Conservation (phyloP, 2,888 invertebrate species). For the Pegoplata infirma region DNA sequence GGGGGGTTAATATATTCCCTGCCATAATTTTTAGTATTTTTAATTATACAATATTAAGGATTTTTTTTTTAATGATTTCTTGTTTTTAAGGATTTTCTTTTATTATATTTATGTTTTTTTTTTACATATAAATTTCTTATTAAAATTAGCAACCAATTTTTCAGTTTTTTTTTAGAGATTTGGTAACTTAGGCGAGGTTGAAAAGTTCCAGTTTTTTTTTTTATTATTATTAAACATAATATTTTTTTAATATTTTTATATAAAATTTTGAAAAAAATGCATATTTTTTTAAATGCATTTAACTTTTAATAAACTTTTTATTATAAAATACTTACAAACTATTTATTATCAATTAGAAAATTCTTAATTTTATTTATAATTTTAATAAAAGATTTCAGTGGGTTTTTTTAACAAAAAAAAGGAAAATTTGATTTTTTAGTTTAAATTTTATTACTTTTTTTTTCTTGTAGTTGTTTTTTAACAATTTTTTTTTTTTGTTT, state of each 20-base stretch:
- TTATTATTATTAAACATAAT: too few species aligned
- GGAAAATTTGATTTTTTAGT: constrained; percentile 10
- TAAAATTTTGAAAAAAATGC: neutral
- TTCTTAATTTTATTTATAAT: constrained; percentile 20
- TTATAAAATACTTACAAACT: too few species aligned
- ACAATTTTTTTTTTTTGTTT: constrained; percentile 16
- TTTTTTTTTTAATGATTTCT: neutral
- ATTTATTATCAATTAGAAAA: too few species aligned
- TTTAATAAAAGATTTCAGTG: constrained; percentile 18
- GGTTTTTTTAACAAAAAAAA: constrained; percentile 12
- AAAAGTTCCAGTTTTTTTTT: constrained; percentile 64
- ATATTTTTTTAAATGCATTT: constrained; percentile 5
- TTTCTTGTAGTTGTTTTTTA: constrained; percentile 4
- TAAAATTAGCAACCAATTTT: constrained; percentile 54
- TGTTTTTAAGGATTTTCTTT: constrained; percentile 16
- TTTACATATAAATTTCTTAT: constrained; percentile 37
- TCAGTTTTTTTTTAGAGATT: constrained; percentile 42
- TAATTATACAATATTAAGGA: neutral
- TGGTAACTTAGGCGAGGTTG: constrained; percentile 64
- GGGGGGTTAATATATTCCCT: constrained; percentile 12
- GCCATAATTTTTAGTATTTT: neutral
- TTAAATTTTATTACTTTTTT: constrained; percentile 22
- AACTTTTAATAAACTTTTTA: constrained; percentile 24
- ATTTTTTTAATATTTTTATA: neutral
- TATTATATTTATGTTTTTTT: constrained; percentile 34